Base-by-base conservation (phyloP, 2,888 invertebrate genomes). In the Fragum whitleyi region DNA sequence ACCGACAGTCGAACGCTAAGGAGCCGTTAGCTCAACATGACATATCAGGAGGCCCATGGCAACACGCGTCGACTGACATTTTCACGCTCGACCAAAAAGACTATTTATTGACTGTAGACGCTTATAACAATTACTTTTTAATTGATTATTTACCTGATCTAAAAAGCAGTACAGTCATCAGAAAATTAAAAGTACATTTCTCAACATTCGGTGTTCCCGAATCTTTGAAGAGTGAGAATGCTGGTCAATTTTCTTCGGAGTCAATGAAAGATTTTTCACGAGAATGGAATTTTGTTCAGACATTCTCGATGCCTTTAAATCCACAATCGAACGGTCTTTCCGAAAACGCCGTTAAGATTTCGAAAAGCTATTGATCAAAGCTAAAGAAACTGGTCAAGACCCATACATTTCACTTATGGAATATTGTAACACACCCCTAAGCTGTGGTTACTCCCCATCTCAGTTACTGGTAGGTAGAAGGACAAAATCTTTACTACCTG, bases 71-170 rank as follows among this genome's bases (percentile, higher is more conserved):
- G 3, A 77, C 79, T 28, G 87, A 90, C 59, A 42, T 90, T 5
- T 89, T 89, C 73, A 69, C 29, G 2, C 51, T 77, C 3, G 51
- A 81, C 23, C 75, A 61, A 9, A 51, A 74, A 32, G 70, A 87
- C 28, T 88, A 86, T 76, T 69, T 88, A 1, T 42, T 88, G 19
- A 81, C 78, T 23, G 81, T 86, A 6, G 87, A 87, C 74, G 87
- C 79, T 42, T 79, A 74, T 67, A 79, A 76, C 29, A 70, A 73
- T 26, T 89, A 83, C 74, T 80, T 77, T 23, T 84, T 86, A 69
- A 57, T 83, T 23, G 87, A 87, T 39, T 69, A 57, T 14, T 69
- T 86, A 23, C 73, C 59, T 11, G 74, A 76, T 23, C 84, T 79
- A 19, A 53, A 47, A 39, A 61, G 81, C 36, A 61, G 32, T 21